Percentiles rank a stretch among this genome's conserved stretches.
Conservation (phyloP, 2,888 invertebrate genomes). For the Oscheius sp. region DNA sequence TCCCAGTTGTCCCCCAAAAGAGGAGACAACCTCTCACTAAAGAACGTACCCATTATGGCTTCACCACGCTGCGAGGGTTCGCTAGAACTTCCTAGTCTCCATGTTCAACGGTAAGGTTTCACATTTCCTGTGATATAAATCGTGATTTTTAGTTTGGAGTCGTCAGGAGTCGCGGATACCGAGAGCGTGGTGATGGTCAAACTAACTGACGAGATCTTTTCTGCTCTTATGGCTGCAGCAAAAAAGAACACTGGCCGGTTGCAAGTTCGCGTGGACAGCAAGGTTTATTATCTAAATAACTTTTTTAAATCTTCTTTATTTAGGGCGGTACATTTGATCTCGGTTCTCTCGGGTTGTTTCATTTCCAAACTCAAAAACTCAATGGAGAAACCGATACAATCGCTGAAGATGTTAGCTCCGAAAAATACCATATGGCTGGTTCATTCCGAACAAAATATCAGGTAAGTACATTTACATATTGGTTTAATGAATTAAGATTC, state of each 20-base stretch:
- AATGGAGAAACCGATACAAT: slow-evolving; percentile 35
- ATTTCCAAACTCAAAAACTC: slow-evolving; percentile 31
- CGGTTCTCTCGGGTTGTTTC: slow-evolving; percentile 27
- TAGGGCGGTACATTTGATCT: slow-evolving; percentile 38
- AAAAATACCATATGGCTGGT: slow-evolving; percentile 20
- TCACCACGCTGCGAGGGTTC: slow-evolving; percentile 40
- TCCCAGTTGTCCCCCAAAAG: slow-evolving; percentile 23
- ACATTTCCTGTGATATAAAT: not conserved
- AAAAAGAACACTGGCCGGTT: slow-evolving; percentile 36
- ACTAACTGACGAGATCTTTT: slow-evolving; percentile 66
- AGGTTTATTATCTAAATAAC: slow-evolving; percentile 30
- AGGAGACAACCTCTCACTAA: slow-evolving; percentile 20
- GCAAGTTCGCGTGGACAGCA: slow-evolving; percentile 46
- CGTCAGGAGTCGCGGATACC: slow-evolving; percentile 29
- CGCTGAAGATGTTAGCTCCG: not conserved
- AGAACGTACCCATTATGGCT: slow-evolving; percentile 28
- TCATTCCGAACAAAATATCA: slow-evolving; percentile 35
- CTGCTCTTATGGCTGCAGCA: slow-evolving; percentile 52
- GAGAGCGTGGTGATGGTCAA: slow-evolving; percentile 57
- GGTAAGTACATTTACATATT: slow-evolving; percentile 12
- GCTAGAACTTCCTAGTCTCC: slow-evolving; percentile 37
- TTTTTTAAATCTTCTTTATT: not conserved
- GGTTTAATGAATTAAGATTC: not conserved
- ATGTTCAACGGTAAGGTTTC: slow-evolving; percentile 21
- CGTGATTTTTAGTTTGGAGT: slow-evolving; percentile 29